Conservation (phyloP, 2,797 vertebrate species). For the Malurus leucopterus region DNA sequence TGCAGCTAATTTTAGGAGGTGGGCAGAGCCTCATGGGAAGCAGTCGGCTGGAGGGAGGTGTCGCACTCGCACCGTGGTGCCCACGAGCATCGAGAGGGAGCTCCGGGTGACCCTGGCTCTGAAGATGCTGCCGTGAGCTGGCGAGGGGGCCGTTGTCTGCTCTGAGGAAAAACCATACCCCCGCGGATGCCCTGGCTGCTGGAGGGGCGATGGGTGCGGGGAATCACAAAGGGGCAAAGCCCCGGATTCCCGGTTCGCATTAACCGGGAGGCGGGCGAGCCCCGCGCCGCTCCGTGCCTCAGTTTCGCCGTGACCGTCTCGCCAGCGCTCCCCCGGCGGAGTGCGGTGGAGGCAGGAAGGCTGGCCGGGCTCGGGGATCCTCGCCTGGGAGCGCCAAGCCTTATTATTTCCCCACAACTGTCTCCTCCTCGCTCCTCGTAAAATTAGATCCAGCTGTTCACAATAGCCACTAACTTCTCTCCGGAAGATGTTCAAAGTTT, state of each 20-base stretch:
- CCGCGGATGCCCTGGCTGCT: background rate
- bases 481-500: conserved; percentile 66
- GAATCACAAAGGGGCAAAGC: accelerated
- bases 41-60: background rate
- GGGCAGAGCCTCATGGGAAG: conserved; percentile 1
- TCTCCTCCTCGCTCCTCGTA: conserved; percentile 64
- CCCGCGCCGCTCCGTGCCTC: background rate
- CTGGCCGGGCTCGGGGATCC: conserved; percentile 28
- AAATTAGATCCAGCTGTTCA: conserved; percentile 71
- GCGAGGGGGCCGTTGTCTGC: background rate
- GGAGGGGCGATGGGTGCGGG: background rate
- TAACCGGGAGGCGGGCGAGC: accelerated
- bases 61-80: background rate
- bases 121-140: background rate
- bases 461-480: conserved; percentile 65
- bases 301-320: background rate
- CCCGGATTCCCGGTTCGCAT: accelerated
- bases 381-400: conserved; percentile 37
- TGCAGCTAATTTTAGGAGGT: conserved; percentile 49
- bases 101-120: accelerated
- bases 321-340: background rate
- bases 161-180: background rate
- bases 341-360: conserved; percentile 1
- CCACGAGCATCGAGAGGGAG: background rate
- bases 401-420: conserved; percentile 61